Evolutionary conservation across 2,888 invertebrate species (phyloP), one percentile per base, ranked within the genome.

Genomic region (Nymphalis polychloros): DNA sequence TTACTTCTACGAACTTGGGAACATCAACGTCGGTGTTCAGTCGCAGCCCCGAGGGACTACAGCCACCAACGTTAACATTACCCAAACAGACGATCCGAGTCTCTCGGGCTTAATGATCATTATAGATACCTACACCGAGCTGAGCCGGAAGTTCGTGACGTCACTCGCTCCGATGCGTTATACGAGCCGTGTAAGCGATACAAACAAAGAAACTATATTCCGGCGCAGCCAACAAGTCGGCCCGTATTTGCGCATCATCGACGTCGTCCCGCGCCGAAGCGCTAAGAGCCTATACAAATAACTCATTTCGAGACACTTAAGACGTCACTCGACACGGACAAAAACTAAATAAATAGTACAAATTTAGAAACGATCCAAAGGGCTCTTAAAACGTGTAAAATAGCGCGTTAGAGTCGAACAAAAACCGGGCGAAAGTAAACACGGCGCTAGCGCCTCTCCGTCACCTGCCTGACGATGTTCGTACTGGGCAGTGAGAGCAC

Each of bases 241-340:
- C 50, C 49, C 66, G 68, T 85, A 79, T 86, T 83, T 83, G 82
- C 81, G 75, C 80, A 78, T 76, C 78, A 71, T 76, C 75, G 77
- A 72, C 74, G 76, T 73, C 78, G 68, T 59, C 80, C 62, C 78
- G 77, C 83, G 75, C 78, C 81, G 80, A 77, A 74, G 73, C 82
- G 82, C 79, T 77, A 79, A 83, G 79, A 77, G 81, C 89, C 89
- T 90, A 84, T 84, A 83, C 89, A 90, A 91, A 91, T 82, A 90
- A 84, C 80, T 88, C 86, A 84, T 84, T 85, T 86, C 79, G 81
- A 85, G 83, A 86, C 87, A 89, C 90, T 91, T 83, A 81, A 87
- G 80, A 82, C 84, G 84, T 87, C 89, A 84, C 84, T 84, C 83
- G 77, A 86, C 80, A 75, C 72, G 72, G 68, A 85, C 87, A 88